Conservation (phyloP, 2,888 invertebrate genomes). For the Harmothoe impar region DNA sequence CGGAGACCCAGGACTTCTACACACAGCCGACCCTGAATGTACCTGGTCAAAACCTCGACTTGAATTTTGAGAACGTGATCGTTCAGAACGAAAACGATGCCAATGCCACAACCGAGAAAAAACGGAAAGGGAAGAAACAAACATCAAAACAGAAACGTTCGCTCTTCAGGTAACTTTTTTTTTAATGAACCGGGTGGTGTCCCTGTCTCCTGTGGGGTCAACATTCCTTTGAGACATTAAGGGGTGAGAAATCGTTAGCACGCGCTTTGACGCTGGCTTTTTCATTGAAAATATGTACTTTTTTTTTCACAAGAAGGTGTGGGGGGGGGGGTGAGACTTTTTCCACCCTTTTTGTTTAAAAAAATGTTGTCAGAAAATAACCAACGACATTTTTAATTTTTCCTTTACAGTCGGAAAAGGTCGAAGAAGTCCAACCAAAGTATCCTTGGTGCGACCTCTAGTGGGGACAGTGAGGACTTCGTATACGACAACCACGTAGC, state of each 20-base stretch:
- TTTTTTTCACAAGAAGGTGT: too few species aligned
- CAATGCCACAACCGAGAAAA: not conserved
- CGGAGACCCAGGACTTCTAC: not conserved
- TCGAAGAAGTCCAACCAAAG: constrained; percentile 2
- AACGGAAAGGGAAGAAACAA: not conserved
- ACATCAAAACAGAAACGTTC: not conserved
- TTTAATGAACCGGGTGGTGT: too few species aligned
- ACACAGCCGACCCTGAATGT: not conserved
- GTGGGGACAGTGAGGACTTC: constrained; percentile 26
- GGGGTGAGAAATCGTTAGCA: too few species aligned
- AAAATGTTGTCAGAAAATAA: too few species aligned
- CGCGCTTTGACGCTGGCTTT: too few species aligned
- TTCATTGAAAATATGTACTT: too few species aligned
- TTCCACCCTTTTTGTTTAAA: too few species aligned
- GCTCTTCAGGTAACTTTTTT: not conserved
- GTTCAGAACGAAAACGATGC: not conserved
- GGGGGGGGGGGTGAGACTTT: too few species aligned
- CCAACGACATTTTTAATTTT: too few species aligned
- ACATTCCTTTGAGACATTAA: too few species aligned
- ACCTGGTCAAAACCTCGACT: constrained; percentile 19
- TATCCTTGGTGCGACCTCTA: constrained; percentile 1
- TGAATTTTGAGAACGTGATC: constrained; percentile 44
- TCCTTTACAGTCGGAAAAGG: not conserved
- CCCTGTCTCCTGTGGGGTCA: too few species aligned
- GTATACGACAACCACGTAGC: constrained; percentile 46